A percentile compares a stretch with the other conserved stretches of the same genome.
These are phyloP conservation scores for Ochotona princeps DNA, from an alignment of 2,113 vertebrate genomes.

Conservation along the genomic window DNA sequence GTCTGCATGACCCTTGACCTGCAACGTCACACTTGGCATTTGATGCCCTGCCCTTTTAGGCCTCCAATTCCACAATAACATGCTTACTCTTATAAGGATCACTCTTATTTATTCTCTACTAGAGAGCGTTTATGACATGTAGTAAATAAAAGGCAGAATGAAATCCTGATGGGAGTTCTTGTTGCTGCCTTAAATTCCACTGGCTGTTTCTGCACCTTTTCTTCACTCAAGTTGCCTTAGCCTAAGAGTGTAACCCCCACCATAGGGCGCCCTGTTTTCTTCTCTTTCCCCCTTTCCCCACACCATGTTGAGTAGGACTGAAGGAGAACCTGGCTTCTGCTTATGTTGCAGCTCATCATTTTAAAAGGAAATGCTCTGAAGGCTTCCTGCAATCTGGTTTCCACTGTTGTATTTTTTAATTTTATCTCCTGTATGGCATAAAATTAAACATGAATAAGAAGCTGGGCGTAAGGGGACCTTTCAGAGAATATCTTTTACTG, in stretches of 20 bases:
- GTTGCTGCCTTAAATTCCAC: background rate
- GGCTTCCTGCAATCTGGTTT: background rate
- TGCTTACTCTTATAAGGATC: background rate
- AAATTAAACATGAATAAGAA: background rate
- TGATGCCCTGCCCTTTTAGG: background rate
- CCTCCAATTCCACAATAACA: background rate
- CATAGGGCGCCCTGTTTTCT: background rate
- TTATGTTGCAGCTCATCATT: background rate
- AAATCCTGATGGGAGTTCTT: background rate
- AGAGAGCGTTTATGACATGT: background rate
- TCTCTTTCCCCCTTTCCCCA: background rate
- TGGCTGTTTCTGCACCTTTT: background rate
- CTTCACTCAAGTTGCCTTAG: background rate
- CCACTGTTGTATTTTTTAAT: background rate
- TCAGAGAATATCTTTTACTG: slow-evolving; percentile 22
- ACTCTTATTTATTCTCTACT: rapidly evolving
- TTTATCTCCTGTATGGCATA: background rate
- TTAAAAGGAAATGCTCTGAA: slow-evolving; percentile 35
- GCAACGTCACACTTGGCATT: background rate
- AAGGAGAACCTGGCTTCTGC: background rate
- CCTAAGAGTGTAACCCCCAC: background rate
- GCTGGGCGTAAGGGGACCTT: background rate
- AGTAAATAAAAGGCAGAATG: background rate
- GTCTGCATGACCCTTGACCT: too few relatives aligned
- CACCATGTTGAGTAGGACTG: rapidly evolving